phyloP scores from a whole-genome alignment of 2,888 invertebrate genomes.

The Chrysolina oricalcia region DNA sequence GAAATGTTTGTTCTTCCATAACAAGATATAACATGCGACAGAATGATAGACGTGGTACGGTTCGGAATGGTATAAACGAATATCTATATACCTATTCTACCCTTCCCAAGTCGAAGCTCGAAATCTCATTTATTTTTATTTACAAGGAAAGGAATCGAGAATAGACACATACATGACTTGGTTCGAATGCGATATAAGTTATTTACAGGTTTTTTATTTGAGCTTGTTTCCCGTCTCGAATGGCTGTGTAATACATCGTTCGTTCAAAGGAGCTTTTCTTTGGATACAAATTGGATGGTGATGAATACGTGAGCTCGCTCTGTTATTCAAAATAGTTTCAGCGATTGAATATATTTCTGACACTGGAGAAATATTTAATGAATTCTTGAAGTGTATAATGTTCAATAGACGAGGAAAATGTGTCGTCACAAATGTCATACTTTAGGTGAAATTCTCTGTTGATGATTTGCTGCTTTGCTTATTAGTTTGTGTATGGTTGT shows the following conservation, averaged over 20 bases:
- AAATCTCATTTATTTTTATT: constrained; percentile 17
- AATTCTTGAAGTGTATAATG: no score
- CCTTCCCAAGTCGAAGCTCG: not conserved
- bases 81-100: constrained; percentile 13
- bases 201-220: constrained; percentile 17
- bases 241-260: constrained; percentile 19
- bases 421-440: no score
- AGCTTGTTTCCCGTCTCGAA: constrained; percentile 14
- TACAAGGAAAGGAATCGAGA: not conserved
- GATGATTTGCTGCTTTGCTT: no score
- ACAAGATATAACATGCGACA: not conserved
- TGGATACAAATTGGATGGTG: constrained; percentile 26
- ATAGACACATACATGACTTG: constrained; percentile 19
- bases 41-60: not conserved
- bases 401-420: no score
- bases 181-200: constrained; percentile 18
- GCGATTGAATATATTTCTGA: not conserved
- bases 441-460: no score
- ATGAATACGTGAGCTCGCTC: not conserved
- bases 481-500: no score
- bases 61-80: not conserved
- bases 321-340: not conserved
- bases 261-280: constrained; percentile 2
- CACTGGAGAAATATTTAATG: not conserved
- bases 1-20: not conserved